Conservation (phyloP, 1,140 invertebrate genomes). For the Campoletis sonorensis region DNA sequence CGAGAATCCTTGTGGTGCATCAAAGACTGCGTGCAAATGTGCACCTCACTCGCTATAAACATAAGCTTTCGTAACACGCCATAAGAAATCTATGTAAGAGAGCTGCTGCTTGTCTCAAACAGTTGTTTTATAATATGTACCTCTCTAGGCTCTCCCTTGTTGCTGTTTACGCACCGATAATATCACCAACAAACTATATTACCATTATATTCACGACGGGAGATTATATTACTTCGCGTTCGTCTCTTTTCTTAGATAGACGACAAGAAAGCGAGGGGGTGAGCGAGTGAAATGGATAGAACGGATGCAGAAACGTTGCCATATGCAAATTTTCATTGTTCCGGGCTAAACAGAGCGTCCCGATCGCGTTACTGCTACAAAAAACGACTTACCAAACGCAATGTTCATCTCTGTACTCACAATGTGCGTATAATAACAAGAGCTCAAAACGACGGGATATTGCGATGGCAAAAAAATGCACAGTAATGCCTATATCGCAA, state of each 20-base stretch:
- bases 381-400: neutral
- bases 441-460: neutral
- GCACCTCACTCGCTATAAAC: slow-evolving; percentile 7
- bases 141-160: neutral
- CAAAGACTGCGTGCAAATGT: slow-evolving; percentile 18
- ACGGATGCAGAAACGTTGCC: neutral
- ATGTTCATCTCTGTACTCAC: neutral
- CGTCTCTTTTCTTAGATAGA: neutral
- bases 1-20: slow-evolving; percentile 19
- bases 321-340: slow-evolving; percentile 40
- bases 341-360: slow-evolving; percentile 31
- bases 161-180: slow-evolving; percentile 38
- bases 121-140: slow-evolving; percentile 22
- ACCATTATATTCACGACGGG: slow-evolving; percentile 27
- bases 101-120: slow-evolving; percentile 21
- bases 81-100: slow-evolving; percentile 24
- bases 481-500: neutral
- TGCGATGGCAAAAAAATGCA: neutral
- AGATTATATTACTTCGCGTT: slow-evolving; percentile 27
- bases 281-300: slow-evolving; percentile 5
- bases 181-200: slow-evolving; percentile 33
- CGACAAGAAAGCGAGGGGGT: neutral
- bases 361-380: slow-evolving; percentile 23
- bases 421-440: neutral
- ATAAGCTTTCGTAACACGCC: slow-evolving; percentile 7